Conservation (phyloP, 2,888 invertebrate species). For the Ryuthela nishihirai region DNA sequence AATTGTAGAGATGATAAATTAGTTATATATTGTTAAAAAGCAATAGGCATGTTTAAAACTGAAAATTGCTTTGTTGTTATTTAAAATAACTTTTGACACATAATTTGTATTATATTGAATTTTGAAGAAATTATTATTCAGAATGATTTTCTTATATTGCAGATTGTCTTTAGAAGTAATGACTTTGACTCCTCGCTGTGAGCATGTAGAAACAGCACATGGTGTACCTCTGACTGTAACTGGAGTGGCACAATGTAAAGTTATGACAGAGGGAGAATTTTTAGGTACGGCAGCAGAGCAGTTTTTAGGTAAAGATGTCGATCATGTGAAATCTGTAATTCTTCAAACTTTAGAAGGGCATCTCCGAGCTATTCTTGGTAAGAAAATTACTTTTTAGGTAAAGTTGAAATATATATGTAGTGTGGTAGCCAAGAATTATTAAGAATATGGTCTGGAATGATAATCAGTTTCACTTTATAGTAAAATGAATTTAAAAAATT, state of each 20-base stretch:
- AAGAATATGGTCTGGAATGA: neutral
- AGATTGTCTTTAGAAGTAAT: conserved; percentile 64
- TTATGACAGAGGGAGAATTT: conserved; percentile 94
- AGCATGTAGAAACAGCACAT: conserved; percentile 91
- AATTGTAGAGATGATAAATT: no score
- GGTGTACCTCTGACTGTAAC: conserved; percentile 88
- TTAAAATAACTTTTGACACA: no score
- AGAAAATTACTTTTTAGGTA: conserved; percentile 50
- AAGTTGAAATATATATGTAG: neutral
- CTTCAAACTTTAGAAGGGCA: conserved; percentile 95
- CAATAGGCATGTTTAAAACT: no score
- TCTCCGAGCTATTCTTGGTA: conserved; percentile 90
- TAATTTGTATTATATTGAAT: no score
- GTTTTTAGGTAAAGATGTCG: conserved; percentile 83
- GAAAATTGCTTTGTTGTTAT: no score
- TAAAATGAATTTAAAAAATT: no score
- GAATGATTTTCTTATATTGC: no score
- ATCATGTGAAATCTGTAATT: conserved; percentile 86
- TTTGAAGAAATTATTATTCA: no score
- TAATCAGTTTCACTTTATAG: no score
- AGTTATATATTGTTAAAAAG: no score
- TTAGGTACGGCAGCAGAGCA: conserved; percentile 93
- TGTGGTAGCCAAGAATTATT: neutral
- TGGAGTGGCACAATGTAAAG: conserved; percentile 94
- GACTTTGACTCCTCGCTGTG: conserved; percentile 95